phyloP scores from a whole-genome alignment of 1,140 invertebrate genomes.

The Phymorhynchus buccinoides region DNA sequence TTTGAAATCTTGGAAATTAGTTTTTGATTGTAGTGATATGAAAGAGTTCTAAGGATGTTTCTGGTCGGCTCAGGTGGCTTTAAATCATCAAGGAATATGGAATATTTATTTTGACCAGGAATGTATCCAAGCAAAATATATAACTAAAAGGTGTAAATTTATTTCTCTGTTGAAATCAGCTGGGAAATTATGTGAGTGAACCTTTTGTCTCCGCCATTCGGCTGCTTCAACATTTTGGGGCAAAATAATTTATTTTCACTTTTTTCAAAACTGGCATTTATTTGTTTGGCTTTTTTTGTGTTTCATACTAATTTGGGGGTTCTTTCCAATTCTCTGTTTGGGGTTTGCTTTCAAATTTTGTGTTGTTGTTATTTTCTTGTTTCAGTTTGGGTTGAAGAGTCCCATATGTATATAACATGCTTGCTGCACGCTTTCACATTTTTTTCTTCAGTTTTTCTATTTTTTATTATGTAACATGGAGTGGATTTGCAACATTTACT shows the following conservation, averaged over 20 bases:
- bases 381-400: slow-evolving; percentile 1
- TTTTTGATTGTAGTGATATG: too few species aligned
- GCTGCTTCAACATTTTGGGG: background rate
- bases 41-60: too few species aligned
- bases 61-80: too few species aligned
- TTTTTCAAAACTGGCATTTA: too few species aligned
- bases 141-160: background rate
- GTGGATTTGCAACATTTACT: background rate
- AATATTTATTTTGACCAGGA: too few species aligned
- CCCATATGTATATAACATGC: background rate
- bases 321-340: background rate
- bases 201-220: background rate
- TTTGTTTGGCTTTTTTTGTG: too few species aligned
- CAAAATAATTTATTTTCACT: background rate
- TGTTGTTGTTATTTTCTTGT: background rate
- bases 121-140: too few species aligned
- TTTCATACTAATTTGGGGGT: background rate
- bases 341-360: too few species aligned
- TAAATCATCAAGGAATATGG: too few species aligned
- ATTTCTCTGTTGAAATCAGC: slow-evolving; percentile 15
- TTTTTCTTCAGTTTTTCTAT: background rate
- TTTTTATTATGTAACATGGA: too few species aligned
- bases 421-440: slow-evolving; percentile 16
- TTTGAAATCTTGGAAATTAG: too few species aligned
- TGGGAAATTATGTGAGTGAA: slow-evolving; percentile 3